These are phyloP conservation scores for Drosophila cognata DNA, from an alignment of 2,888 invertebrate genomes.

Conservation along the genomic window DNA sequence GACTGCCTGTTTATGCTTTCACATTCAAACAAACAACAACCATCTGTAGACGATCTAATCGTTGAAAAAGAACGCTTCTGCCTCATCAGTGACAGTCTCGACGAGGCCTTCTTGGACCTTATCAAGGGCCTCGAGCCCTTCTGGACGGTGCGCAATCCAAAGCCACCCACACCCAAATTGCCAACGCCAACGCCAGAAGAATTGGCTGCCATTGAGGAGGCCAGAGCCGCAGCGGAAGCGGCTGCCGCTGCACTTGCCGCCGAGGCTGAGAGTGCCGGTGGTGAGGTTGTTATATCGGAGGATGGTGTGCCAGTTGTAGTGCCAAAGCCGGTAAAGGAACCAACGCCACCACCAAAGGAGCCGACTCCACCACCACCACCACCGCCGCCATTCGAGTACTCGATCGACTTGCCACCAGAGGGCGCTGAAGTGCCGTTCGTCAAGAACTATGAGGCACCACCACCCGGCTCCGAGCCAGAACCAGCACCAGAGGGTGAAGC, in stretches of 20 bases:
- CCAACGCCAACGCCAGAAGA: constrained; percentile 84
- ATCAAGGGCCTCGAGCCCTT: constrained; percentile 87
- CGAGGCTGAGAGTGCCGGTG: constrained; percentile 66
- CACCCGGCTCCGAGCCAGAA: constrained; percentile 83
- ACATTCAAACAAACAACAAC: constrained; percentile 25
- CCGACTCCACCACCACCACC: constrained; percentile 85
- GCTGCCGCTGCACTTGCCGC: constrained; percentile 74
- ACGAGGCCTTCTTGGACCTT: constrained; percentile 95
- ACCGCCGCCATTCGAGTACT: constrained; percentile 85
- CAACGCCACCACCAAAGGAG: constrained; percentile 82
- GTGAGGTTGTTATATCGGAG: constrained; percentile 43
- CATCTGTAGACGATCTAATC: constrained; percentile 91
- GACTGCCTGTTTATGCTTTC: constrained; percentile 59
- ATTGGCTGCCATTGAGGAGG: constrained; percentile 83
- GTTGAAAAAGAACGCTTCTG: constrained; percentile 96
- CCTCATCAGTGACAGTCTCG: constrained; percentile 96
- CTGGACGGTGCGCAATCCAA: constrained; percentile 84
- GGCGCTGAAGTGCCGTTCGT: constrained; percentile 85
- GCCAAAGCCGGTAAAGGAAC: constrained; percentile 51
- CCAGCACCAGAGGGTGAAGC: constrained; percentile 78
- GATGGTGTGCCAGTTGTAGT: constrained; percentile 59
- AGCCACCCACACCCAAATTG: constrained; percentile 84
- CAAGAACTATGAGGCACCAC: constrained; percentile 84
- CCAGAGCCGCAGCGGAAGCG: constrained; percentile 79
- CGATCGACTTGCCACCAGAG: constrained; percentile 85